Percentiles rank a stretch among this genome's conserved stretches.
These are phyloP conservation scores for Petromus typicus DNA, from an alignment of 2,113 vertebrate genomes.

Conservation along the genomic window DNA sequence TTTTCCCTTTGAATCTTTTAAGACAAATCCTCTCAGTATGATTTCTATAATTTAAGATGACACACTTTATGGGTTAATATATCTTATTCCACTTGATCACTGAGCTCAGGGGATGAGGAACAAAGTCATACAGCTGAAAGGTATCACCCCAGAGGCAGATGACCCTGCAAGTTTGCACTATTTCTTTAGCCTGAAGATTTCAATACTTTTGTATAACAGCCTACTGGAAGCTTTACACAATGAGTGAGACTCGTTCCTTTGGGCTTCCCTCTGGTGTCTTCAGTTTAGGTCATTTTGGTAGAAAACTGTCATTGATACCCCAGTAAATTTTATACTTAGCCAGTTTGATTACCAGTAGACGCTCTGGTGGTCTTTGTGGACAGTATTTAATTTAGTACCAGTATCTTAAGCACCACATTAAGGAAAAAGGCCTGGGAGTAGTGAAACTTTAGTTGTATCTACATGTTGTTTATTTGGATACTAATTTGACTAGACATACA, in stretches of 20 bases:
- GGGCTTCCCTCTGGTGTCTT: not conserved
- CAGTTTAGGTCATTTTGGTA: too few relatives aligned
- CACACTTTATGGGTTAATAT: not conserved
- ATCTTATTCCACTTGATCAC: too few relatives aligned
- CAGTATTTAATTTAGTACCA: not conserved
- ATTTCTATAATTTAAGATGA: too few relatives aligned
- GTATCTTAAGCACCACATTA: too few relatives aligned
- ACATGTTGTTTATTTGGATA: not conserved
- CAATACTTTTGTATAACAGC: not conserved
- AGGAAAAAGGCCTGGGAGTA: too few relatives aligned
- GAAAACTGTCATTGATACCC: not conserved
- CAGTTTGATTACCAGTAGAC: not conserved
- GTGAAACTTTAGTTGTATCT: not conserved
- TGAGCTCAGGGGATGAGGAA: too few relatives aligned
- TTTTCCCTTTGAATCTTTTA: not conserved
- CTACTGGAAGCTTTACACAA: not conserved
- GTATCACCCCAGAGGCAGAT: not conserved
- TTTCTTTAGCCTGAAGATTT: not conserved
- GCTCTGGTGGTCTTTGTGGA: too few relatives aligned
- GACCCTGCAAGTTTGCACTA: not conserved
- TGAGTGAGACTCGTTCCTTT: not conserved
- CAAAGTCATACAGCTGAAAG: not conserved
- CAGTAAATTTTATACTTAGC: not conserved
- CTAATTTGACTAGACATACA: not conserved
- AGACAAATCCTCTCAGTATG: not conserved